These are phyloP conservation scores for Lepus townsendii DNA, from an alignment of 2,797 vertebrate species.

Conservation along the genomic window DNA sequence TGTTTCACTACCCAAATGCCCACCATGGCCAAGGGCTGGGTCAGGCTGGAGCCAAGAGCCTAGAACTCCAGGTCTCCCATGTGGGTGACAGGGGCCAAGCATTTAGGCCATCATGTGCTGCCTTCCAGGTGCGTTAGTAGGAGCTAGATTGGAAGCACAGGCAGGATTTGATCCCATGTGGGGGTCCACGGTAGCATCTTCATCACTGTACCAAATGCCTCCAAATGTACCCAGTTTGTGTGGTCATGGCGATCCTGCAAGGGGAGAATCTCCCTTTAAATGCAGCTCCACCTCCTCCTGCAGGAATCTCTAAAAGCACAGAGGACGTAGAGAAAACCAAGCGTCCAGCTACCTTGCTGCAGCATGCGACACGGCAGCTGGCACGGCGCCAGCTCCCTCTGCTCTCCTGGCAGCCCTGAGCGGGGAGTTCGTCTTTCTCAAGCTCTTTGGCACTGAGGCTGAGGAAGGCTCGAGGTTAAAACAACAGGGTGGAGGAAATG, in stretches of 20 bases:
- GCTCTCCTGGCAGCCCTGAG: not conserved
- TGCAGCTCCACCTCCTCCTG: not conserved
- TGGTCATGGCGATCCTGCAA: not conserved
- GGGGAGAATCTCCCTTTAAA: not conserved
- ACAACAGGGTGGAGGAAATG: slow-evolving; percentile 50
- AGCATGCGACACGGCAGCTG: not conserved
- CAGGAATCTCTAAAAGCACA: not conserved
- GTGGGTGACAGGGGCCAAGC: too few relatives aligned
- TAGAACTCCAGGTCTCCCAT: too few relatives aligned
- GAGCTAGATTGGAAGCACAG: too few relatives aligned
- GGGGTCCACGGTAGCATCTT: too few relatives aligned
- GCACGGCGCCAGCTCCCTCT: not conserved
- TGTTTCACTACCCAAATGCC: too few relatives aligned
- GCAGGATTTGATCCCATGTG: too few relatives aligned
- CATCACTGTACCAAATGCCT: too few relatives aligned
- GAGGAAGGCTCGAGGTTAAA: slow-evolving; percentile 25
- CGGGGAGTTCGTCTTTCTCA: not conserved
- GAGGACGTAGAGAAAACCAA: not conserved
- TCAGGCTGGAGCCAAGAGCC: too few relatives aligned
- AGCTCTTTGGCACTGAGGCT: not conserved
- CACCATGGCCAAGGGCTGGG: too few relatives aligned
- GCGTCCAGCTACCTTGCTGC: not conserved
- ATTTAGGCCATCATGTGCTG: too few relatives aligned
- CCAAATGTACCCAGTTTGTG: too few relatives aligned
- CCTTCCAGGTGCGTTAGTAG: too few relatives aligned